These are phyloP conservation scores for Callosobruchus maculatus DNA, from an alignment of 2,888 invertebrate species.

Conservation along the genomic window DNA sequence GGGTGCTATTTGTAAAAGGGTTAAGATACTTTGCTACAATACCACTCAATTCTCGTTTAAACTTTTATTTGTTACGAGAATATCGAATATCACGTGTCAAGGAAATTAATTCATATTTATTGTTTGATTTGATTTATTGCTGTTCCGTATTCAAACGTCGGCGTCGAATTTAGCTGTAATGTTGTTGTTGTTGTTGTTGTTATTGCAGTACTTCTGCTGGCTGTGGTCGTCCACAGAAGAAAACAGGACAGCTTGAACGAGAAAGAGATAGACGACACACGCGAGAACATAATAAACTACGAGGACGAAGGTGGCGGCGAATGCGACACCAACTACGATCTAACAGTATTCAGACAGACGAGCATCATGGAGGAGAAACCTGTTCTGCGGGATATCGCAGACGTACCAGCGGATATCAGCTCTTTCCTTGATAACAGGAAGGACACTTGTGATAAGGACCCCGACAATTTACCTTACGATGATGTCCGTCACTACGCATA, in stretches of 20 bases:
- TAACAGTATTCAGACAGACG: slow-evolving; percentile 65
- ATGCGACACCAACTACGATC: slow-evolving; percentile 90
- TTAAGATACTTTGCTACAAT: too few relatives aligned
- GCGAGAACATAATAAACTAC: slow-evolving; percentile 96
- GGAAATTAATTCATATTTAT: too few relatives aligned
- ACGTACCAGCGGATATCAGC: slow-evolving; percentile 78
- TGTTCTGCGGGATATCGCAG: slow-evolving; percentile 49
- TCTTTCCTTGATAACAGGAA: slow-evolving; percentile 89
- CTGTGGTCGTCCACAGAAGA: slow-evolving; percentile 85
- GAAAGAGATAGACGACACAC: slow-evolving; percentile 91
- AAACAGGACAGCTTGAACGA: slow-evolving; percentile 83
- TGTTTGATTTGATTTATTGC: too few relatives aligned
- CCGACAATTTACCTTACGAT: slow-evolving; percentile 88
- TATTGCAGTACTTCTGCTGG: slow-evolving; percentile 71
- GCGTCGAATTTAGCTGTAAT: too few relatives aligned
- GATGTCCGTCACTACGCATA: slow-evolving; percentile 97
- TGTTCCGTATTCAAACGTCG: too few relatives aligned
- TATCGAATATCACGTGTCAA: too few relatives aligned
- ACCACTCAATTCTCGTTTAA: too few relatives aligned
- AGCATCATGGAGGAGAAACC: slow-evolving; percentile 37
- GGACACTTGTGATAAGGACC: slow-evolving; percentile 86
- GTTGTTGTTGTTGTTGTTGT: slow-evolving; percentile 9
- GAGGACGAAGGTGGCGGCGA: slow-evolving; percentile 99
- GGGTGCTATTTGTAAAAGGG: too few relatives aligned
- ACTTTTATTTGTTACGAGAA: too few relatives aligned